Evolutionary conservation across 1,140 invertebrate genomes (phyloP), one percentile per base, ranked within the genome.

Genomic region (Pseudomyrmex cubaensis): DNA sequence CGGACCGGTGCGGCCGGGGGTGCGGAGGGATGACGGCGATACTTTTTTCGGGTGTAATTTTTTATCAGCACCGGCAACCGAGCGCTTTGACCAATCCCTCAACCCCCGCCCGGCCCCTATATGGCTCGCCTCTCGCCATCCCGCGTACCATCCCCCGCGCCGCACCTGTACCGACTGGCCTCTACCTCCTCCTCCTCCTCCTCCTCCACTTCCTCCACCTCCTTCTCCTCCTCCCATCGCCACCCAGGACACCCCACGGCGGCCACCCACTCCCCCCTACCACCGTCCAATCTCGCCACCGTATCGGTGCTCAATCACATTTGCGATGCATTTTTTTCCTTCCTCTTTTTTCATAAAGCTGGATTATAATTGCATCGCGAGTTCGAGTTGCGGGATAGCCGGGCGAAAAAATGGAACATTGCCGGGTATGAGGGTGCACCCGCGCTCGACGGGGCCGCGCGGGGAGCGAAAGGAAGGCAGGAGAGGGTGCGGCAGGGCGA

Each of bases 331-430:
- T 93, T 94, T 93, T 92, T 88, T 90, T 87, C 85, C 73, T 89
- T 89, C 85, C 83, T 87, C 90, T 91, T 91, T 91, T 94, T 94
- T 93, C 93, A 94, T 94, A 94, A 94, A 94, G 93, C 93, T 94
- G 93, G 93, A 94, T 94, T 94, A 94, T 94, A 94, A 94, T 94
- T 94, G 93, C 93, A 93, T 94, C 93, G 92, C 92, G 91, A 94
- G 93, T 93, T 93, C 92, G 93, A 93, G 90, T 90, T 89, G 87
- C 84, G 87, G 87, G 87, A 87, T 88, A 88, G 87, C 87, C 87
- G 87, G 87, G 84, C 87, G 91, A 94, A 94, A 92, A 93, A 93
- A 93, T 92, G 91, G 91, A 92, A 90, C 90, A 90, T 87, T 89
- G 87, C 77, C 83, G 88, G 78, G 87, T 86, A 86, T 84, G 84